phyloP scores from a whole-genome alignment of 2,888 invertebrate genomes.

The Acleris sparsana region DNA sequence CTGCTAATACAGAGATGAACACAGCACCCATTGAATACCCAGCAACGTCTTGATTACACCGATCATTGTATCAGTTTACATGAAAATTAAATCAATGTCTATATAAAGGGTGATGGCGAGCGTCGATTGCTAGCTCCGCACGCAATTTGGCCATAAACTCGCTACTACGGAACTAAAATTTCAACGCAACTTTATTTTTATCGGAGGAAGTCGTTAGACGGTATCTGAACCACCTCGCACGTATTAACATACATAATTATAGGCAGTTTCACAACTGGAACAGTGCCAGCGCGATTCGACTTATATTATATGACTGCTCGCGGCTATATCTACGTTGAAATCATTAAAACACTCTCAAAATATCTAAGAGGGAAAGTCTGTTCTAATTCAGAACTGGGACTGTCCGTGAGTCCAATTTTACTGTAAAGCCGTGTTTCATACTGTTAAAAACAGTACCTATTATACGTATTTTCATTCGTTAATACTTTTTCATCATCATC shows the following conservation, averaged over 20 bases:
- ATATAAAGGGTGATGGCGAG: constrained; percentile 75
- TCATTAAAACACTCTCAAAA: too few relatives aligned
- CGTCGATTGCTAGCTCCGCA: constrained; percentile 70
- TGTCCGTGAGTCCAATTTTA: too few relatives aligned
- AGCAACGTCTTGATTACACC: constrained; percentile 56
- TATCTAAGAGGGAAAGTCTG: too few relatives aligned
- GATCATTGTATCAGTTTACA: constrained; percentile 64
- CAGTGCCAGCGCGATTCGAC: constrained; percentile 70
- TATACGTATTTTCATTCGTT: too few relatives aligned
- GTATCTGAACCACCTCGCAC: constrained; percentile 78
- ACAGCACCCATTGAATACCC: constrained; percentile 37
- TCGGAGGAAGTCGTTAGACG: constrained; percentile 82
- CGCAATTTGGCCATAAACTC: constrained; percentile 80
- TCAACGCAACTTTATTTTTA: constrained; percentile 83
- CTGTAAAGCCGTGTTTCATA: too few relatives aligned
- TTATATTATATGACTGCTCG: constrained; percentile 68
- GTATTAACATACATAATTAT: constrained; percentile 83
- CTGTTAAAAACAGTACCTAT: too few relatives aligned
- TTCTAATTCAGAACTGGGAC: too few relatives aligned
- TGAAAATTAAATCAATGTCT: constrained; percentile 81
- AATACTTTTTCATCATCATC: too few relatives aligned
- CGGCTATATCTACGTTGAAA: too few relatives aligned
- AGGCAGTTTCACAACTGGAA: constrained; percentile 79
- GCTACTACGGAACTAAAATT: constrained; percentile 81
- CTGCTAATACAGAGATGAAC: not conserved